These are phyloP conservation scores for Gobio gobio DNA, from an alignment of 2,113 vertebrate species.

Conservation along the genomic window DNA sequence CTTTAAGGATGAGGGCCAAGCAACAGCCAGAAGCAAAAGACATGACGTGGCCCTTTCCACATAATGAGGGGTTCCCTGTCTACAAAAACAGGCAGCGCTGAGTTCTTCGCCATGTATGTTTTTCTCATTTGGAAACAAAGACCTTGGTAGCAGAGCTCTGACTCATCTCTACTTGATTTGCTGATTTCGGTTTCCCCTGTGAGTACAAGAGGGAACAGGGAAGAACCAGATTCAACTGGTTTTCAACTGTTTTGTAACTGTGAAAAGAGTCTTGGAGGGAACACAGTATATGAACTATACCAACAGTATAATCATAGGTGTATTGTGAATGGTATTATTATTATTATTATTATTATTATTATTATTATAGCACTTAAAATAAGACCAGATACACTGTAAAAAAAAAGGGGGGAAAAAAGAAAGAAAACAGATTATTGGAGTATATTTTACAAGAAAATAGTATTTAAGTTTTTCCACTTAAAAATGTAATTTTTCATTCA, in stretches of 20 bases:
- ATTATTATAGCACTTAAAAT: too few relatives aligned
- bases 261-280: background rate
- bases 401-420: too few relatives aligned
- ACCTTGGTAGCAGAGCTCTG: slow-evolving; percentile 52
- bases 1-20: slow-evolving; percentile 32
- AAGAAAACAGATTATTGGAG: too few relatives aligned
- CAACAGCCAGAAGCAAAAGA: slow-evolving; percentile 29
- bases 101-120: slow-evolving; percentile 35
- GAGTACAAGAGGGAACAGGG: slow-evolving; percentile 48
- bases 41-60: slow-evolving; percentile 51
- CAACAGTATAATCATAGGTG: background rate
- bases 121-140: slow-evolving; percentile 56
- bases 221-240: slow-evolving; percentile 59
- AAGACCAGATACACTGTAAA: too few relatives aligned
- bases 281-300: background rate
- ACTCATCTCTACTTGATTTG: slow-evolving; percentile 47
- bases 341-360: too few relatives aligned
- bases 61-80: slow-evolving; percentile 54
- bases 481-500: too few relatives aligned
- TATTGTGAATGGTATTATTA: background rate
- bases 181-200: slow-evolving; percentile 54
- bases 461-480: too few relatives aligned
- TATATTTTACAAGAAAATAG: too few relatives aligned
- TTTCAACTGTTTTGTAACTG: slow-evolving; percentile 41
- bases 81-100: slow-evolving; percentile 34